Base-by-base conservation (phyloP, 1,140 invertebrate genomes). In the Trichonephila inaurata region DNA sequence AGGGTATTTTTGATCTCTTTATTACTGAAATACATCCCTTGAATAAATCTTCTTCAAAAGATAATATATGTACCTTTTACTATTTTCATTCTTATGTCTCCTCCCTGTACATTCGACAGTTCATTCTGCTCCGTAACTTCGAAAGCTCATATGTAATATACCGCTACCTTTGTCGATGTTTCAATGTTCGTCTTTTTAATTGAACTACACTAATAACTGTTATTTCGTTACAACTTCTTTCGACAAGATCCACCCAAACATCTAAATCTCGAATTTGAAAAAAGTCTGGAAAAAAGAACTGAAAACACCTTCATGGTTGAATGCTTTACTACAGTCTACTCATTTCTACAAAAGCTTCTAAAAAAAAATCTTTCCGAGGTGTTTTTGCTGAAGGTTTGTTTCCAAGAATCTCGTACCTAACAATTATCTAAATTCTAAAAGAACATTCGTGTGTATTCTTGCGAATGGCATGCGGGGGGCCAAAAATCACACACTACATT, bases 111-210 rank as follows among this genome's bases (percentile, higher is more conserved):
- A 62, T 62, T 62, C 16, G 61, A 14, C 69, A 2, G 7, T 14
- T 14, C 28, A 1, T 18, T 6, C 28, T 18, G 3, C 18, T 5
- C 6, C 33, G 1, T 33, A 40, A 7, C 33, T 40, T 40, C 1
- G 33, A 28, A 14, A 72, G 28, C 28, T 14, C n/a, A 72, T 28
- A 72, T 28, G 24, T 40, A 40, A 40, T 28, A 33, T 10, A 14
- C 28, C 16, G 72, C 72, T 4, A 40, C 72, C 72, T 77, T 19
- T 33, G 72, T 40, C 33, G 72, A 77, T 77, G 72, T 77, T 77
- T 77, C 72, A 77, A 77, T 77, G 40, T 77, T 77, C 72, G 16
- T 77, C 72, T 77, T 77, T 33, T 77, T 77, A 77, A 77, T 40
- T 77, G 72, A 77, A 77, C 16, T 77, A 18, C 24, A 40, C 24